Conservation (phyloP, 2,797 vertebrate species). For the Coluber constrictor region DNA sequence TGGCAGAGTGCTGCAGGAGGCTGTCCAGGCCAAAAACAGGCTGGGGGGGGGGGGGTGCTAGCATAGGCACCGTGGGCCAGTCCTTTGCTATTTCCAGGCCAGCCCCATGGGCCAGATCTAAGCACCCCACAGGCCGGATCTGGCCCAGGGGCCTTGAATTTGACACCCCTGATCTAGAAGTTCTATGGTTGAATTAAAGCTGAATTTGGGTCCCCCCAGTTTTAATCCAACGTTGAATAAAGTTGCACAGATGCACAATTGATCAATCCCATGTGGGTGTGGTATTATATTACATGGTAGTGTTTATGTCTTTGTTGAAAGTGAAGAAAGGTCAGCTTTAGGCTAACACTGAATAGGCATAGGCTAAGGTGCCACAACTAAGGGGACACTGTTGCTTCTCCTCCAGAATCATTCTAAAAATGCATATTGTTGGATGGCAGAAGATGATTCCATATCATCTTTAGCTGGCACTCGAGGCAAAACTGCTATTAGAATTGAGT, state of each 20-base stretch:
- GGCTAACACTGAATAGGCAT: background rate
- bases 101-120: too few relatives aligned
- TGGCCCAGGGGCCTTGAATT: too few relatives aligned
- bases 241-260: background rate
- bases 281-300: background rate
- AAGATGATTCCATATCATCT: background rate
- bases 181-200: background rate
- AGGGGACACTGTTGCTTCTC: background rate
- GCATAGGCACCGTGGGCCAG: too few relatives aligned
- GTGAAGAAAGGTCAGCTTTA: background rate
- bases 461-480: background rate
- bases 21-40: too few relatives aligned
- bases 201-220: background rate
- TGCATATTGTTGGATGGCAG: background rate
- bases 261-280: background rate
- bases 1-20: too few relatives aligned
- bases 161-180: too few relatives aligned
- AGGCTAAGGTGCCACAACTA: background rate
- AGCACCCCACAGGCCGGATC: too few relatives aligned
- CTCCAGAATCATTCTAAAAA: background rate
- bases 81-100: too few relatives aligned
- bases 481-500: background rate
- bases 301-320: background rate
- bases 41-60: too few relatives aligned
- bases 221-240: background rate